phyloP scores from a whole-genome alignment of 2,797 vertebrate species.

The Hippoglossus hippoglossus region DNA sequence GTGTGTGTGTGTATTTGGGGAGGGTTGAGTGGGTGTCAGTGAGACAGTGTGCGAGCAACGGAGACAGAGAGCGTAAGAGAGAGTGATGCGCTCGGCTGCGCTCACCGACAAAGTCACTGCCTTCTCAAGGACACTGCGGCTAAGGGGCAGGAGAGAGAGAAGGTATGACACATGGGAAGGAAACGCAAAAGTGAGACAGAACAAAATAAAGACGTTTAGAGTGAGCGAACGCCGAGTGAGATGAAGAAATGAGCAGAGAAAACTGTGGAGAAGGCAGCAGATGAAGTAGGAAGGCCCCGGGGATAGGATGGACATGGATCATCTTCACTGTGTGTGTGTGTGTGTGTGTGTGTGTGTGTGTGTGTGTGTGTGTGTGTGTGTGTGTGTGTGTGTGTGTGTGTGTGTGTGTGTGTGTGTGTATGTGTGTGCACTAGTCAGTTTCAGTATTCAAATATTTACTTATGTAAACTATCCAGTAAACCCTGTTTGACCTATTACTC shows the following conservation, averaged over 20 bases:
- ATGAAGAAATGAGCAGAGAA: constrained; percentile 7
- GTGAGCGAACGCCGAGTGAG: neutral
- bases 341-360: neutral
- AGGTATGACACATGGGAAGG: constrained; percentile 49
- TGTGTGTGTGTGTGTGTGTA: too few species aligned
- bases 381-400: too few species aligned
- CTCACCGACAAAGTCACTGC: constrained; percentile 81
- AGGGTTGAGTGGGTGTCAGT: neutral
- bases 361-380: too few species aligned
- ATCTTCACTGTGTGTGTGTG: constrained; percentile 2
- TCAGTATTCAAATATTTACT: neutral
- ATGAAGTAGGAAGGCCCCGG: neutral
- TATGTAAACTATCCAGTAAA: constrained; percentile 1
- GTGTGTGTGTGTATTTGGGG: neutral
- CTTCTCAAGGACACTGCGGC: constrained; percentile 88
- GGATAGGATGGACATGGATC: constrained; percentile 20
- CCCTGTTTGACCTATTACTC: neutral
- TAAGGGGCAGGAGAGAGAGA: constrained; percentile 62
- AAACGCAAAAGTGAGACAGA: constrained; percentile 4
- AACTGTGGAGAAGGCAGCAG: constrained; percentile 3
- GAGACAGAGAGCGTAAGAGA: constrained; percentile 34
- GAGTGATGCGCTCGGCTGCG: constrained; percentile 65
- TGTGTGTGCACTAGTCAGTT: too few species aligned
- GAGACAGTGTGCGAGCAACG: constrained; percentile 11
- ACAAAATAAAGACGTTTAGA: constrained; percentile 12